Conservation (phyloP, 2,113 vertebrate genomes). For the Conger conger region DNA sequence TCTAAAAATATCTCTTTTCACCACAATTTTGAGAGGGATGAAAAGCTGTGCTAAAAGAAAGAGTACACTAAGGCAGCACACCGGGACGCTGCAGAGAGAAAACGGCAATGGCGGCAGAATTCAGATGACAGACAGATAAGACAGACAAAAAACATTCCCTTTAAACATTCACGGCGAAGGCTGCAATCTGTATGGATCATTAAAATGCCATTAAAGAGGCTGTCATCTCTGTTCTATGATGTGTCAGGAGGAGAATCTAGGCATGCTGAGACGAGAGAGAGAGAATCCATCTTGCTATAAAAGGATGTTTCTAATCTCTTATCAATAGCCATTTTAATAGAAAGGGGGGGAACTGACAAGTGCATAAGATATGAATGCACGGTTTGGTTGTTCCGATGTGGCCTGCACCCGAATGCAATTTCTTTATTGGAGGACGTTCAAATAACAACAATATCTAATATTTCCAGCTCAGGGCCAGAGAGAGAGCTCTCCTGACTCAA, state of each 20-base stretch:
- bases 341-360: neutral
- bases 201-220: conserved; percentile 52
- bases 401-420: neutral
- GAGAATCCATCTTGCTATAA: neutral
- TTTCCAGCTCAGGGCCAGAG: neutral
- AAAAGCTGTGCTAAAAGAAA: too few species aligned
- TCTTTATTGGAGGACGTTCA: neutral
- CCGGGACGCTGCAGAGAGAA: neutral
- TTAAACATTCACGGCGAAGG: conserved; percentile 38
- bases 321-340: conserved; percentile 7
- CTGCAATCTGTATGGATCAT: conserved; percentile 39
- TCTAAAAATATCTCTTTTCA: too few species aligned
- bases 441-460: neutral
- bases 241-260: conserved; percentile 24
- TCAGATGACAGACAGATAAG: conserved; percentile 23
- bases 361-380: neutral
- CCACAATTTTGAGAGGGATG: too few species aligned
- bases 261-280: conserved; percentile 36
- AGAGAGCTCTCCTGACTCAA: neutral
- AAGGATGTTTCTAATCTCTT: neutral
- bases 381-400: neutral
- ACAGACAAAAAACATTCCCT: conserved; percentile 26
- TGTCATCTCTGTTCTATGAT: conserved; percentile 42
- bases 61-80: too few species aligned
- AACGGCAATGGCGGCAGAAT: neutral